These are phyloP conservation scores for Oophaga pumilio DNA, from an alignment of 2,113 vertebrate species.

Conservation along the genomic window DNA sequence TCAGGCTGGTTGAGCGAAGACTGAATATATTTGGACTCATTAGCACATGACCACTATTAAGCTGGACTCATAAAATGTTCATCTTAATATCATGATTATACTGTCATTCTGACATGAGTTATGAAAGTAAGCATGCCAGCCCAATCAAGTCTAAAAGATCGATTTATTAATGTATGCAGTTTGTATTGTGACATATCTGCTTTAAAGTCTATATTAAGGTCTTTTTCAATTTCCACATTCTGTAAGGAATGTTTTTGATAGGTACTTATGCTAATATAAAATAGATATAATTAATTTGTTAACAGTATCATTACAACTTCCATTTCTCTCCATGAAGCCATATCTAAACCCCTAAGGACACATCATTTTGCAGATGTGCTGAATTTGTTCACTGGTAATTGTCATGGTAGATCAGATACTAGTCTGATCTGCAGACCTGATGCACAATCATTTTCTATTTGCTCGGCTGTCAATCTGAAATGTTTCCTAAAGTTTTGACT, in stretches of 20 bases:
- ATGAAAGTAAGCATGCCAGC: too few relatives aligned
- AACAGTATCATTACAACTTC: not conserved
- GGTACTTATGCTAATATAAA: not conserved
- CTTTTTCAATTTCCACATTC: not conserved
- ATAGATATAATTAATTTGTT: not conserved
- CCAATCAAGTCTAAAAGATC: too few relatives aligned
- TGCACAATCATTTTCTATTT: slow-evolving; percentile 46
- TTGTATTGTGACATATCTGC: too few relatives aligned
- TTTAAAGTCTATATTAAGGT: too few relatives aligned
- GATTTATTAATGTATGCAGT: too few relatives aligned
- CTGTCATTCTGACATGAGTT: too few relatives aligned
- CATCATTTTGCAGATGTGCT: not conserved
- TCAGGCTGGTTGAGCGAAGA: too few relatives aligned
- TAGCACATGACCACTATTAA: too few relatives aligned
- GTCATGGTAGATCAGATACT: slow-evolving; percentile 35
- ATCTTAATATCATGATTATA: too few relatives aligned
- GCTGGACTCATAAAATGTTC: too few relatives aligned
- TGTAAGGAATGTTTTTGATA: not conserved
- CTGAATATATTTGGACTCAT: too few relatives aligned
- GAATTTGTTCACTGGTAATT: slow-evolving; percentile 38
- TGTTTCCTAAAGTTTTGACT: slow-evolving; percentile 40
- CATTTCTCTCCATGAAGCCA: not conserved
- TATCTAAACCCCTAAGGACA: slow-evolving; percentile 31
- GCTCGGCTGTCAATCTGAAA: slow-evolving; percentile 41
- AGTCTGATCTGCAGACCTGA: slow-evolving; percentile 34